These are phyloP conservation scores for Metaphire vulgaris DNA, from an alignment of 1,140 invertebrate genomes.

Conservation along the genomic window DNA sequence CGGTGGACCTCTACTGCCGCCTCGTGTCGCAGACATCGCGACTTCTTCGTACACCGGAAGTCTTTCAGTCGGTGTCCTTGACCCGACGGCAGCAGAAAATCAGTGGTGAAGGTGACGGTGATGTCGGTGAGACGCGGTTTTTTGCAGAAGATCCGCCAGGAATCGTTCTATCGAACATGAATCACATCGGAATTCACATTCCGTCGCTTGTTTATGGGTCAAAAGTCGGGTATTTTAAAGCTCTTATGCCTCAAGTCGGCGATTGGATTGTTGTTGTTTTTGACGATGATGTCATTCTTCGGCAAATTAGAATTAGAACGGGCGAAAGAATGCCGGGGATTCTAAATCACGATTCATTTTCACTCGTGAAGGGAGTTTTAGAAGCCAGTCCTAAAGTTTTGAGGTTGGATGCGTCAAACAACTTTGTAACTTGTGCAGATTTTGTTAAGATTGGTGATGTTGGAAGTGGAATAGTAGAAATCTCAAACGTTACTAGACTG, in stretches of 20 bases:
- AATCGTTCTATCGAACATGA: background rate
- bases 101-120: background rate
- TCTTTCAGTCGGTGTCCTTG: background rate
- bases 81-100: background rate
- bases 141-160: background rate
- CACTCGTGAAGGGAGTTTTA: background rate
- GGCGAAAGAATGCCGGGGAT: background rate
- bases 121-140: background rate
- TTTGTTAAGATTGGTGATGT: background rate
- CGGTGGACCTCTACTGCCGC: background rate
- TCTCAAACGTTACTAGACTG: background rate
- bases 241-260: background rate
- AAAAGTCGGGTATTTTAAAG: background rate
- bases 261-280: background rate
- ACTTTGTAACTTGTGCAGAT: background rate
- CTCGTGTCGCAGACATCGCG: background rate
- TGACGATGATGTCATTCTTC: background rate
- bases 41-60: background rate
- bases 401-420: background rate
- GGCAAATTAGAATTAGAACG: background rate
- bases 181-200: background rate
- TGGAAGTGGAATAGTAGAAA: background rate
- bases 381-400: background rate
- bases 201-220: background rate
- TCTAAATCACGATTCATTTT: background rate